Conservation (phyloP, 2,113 vertebrate genomes). For the Ceyx cyanopectus region DNA sequence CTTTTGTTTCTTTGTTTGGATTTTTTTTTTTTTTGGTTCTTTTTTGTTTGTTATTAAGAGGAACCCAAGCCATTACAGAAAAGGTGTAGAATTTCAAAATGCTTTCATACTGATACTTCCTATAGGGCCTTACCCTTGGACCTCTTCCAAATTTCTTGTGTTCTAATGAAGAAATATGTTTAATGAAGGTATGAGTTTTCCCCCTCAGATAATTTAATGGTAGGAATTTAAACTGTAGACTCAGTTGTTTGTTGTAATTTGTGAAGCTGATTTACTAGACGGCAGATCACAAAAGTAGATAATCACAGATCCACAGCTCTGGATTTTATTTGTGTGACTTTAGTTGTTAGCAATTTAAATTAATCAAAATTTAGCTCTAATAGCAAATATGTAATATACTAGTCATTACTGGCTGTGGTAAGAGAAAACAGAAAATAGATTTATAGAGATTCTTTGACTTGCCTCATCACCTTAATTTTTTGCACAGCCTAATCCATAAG, state of each 20-base stretch:
- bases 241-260: background rate
- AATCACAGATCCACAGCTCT: background rate
- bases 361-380: background rate
- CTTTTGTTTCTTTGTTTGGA: background rate
- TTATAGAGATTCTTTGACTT: background rate
- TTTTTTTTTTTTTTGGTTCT: background rate
- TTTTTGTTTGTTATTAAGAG: background rate
- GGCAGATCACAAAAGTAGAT: background rate
- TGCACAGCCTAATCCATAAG: background rate
- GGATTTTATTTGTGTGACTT: background rate
- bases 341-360: background rate
- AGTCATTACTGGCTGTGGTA: background rate
- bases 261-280: background rate
- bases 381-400: background rate
- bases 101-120: background rate
- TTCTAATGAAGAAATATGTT: background rate
- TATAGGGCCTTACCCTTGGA: accelerated
- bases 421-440: background rate
- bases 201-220: background rate
- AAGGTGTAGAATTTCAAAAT: background rate
- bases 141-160: background rate
- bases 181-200: background rate
- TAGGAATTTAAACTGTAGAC: background rate
- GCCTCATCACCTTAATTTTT: background rate
- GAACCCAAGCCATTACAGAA: background rate